Evolutionary conservation across 2,113 vertebrate genomes (phyloP).

Genomic region (Phylloscopus trochilus): DNA sequence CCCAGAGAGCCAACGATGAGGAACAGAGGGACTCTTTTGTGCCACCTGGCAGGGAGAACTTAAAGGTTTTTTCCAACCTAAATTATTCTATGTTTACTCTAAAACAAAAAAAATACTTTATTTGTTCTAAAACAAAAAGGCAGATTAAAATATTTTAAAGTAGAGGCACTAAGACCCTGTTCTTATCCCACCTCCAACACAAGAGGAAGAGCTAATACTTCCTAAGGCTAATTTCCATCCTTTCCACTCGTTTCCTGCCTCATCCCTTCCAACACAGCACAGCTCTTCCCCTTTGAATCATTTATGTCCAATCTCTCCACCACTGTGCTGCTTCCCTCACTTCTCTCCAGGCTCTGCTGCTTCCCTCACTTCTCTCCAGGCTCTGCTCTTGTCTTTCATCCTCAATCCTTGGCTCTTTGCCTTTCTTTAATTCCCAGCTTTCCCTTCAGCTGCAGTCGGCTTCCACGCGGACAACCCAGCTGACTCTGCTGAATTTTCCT

Average conservation of each 20-base stretch:
- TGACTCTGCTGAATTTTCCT: not conserved
- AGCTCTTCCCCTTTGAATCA: not conserved
- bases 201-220: not conserved
- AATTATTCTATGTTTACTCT: not conserved
- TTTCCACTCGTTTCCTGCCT: not conserved
- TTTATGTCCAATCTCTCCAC: not conserved
- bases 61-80: not conserved
- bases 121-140: not conserved
- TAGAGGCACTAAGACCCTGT: not conserved
- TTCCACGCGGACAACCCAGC: not conserved
- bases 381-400: not conserved
- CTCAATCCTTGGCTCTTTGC: not conserved
- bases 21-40: not conserved
- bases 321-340: not conserved
- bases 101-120: not conserved
- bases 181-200: not conserved
- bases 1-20: rapidly evolving
- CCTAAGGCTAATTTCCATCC: not conserved
- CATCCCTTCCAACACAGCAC: not conserved
- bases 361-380: not conserved
- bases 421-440: not conserved
- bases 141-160: not conserved
- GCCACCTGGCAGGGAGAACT: not conserved
- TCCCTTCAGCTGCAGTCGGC: not conserved
- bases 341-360: not conserved